Evolutionary conservation across 2,113 vertebrate genomes (phyloP), one percentile per base, ranked within the genome.

Genomic region (Orycteropus afer): DNA sequence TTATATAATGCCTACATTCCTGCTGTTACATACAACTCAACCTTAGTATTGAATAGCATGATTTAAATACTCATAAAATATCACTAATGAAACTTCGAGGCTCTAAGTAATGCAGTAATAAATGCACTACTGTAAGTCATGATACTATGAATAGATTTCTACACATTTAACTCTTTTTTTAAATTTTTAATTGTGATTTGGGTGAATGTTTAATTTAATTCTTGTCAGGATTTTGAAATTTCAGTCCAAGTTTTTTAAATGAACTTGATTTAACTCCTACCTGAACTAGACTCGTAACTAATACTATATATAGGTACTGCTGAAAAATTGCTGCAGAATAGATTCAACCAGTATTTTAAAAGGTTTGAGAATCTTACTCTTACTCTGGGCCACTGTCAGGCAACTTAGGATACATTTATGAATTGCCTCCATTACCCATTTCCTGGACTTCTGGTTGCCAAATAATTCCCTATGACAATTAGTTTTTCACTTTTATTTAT

Each of bases 11-110:
- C 61, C 47, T 67, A 32, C 17, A 71, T 53, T 86, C 59, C 37
- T 51, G 2, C 59, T 94, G 7, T 51, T 84, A 94, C n/a, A 25
- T 53, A 42, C 51, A 71, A 90, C 45, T 89, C 42, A 82, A 34
- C 2, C 17, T 49, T 51, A 34, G 4, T 59, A 92, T 84, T 87
- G n/a, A 87, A 81, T 77, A 91, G 61, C 12, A 37, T 93, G 49
- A 92, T 93, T 91, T 90, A 91, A 78, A 55, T 61, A n/a, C 12
- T 82, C 42, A 91, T 61, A 87, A 95, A 92, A 90, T 65, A 91
- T 73, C 55, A 76, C 37, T 59, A 74, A 78, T 88, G 42, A 81
- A 83, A 45, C 27, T 18, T 77, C 1, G 1, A 45, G 10, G 0
- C 25, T 80, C 80, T 17, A 29, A 82, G 67, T 67, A 23, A 79